phyloP scores from a whole-genome alignment of 37 sponge, comb jelly and placozoan genomes.

The Halichondria panicea region DNA sequence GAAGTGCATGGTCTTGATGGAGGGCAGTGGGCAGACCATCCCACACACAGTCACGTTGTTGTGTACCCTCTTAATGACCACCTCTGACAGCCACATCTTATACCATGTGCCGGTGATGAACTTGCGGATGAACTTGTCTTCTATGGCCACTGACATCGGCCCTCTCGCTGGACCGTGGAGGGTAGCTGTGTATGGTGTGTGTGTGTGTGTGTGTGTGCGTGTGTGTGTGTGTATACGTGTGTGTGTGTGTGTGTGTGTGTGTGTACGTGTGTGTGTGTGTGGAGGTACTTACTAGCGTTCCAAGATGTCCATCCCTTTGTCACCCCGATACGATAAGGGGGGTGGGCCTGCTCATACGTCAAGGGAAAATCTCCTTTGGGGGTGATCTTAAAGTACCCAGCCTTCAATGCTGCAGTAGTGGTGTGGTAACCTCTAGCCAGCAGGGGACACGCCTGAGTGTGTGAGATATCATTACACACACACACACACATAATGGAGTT shows the following conservation, averaged over 20 bases:
- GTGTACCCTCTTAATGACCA: slow-evolving; percentile 54
- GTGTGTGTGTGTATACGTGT: not conserved
- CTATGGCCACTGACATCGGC: slow-evolving; percentile 16
- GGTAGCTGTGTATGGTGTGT: slow-evolving; percentile 9
- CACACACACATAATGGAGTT: slow-evolving; percentile 3
- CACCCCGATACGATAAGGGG: slow-evolving; percentile 46
- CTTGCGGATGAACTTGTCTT: slow-evolving; percentile 49
- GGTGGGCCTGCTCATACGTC: slow-evolving; percentile 56
- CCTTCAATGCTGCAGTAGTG: slow-evolving; percentile 2
- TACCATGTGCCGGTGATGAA: slow-evolving; percentile 56
- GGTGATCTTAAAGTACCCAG: slow-evolving; percentile 45
- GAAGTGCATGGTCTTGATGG: slow-evolving; percentile 22
- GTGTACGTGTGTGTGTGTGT: not conserved
- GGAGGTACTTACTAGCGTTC: slow-evolving; percentile 25
- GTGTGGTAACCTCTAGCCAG: not conserved
- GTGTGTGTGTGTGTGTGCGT: not conserved
- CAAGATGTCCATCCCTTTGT: slow-evolving; percentile 53
- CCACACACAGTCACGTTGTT: slow-evolving; percentile 34
- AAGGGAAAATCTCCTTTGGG: slow-evolving; percentile 26
- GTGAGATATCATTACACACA: too few relatives aligned
- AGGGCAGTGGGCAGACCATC: slow-evolving; percentile 51
- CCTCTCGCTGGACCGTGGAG: slow-evolving; percentile 8
- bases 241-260: not conserved
- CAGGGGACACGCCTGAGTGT: not conserved
- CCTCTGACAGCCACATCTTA: slow-evolving; percentile 49